Percentiles rank a stretch among this genome's conserved stretches.
Conservation (phyloP, 2,797 vertebrate species). For the Craterocephalus amniculus region DNA sequence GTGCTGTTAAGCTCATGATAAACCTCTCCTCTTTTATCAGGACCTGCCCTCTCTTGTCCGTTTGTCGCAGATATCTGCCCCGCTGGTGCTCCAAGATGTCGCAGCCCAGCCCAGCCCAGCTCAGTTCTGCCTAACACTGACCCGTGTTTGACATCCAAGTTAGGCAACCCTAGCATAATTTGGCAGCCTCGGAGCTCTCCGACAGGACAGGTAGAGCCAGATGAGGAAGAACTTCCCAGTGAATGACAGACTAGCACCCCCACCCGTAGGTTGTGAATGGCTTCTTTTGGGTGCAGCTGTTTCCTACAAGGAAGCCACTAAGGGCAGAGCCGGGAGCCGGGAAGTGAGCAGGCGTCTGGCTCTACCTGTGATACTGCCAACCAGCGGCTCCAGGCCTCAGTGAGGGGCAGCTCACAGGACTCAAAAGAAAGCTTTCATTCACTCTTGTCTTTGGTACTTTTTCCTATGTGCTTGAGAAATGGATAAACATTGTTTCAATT, state of each 20-base stretch:
- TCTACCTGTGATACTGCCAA: slow-evolving; percentile 76
- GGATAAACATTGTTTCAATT: slow-evolving; percentile 59
- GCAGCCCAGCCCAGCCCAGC: slow-evolving; percentile 30
- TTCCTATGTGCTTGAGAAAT: slow-evolving; percentile 74
- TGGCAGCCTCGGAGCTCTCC: slow-evolving; percentile 34
- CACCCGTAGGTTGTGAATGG: slow-evolving; percentile 67
- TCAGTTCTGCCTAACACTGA: slow-evolving; percentile 33
- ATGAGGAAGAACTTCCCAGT: slow-evolving; percentile 42
- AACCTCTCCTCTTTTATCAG: slow-evolving; percentile 77
- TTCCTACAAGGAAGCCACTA: slow-evolving; percentile 65
- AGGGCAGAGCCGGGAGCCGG: slow-evolving; percentile 52
- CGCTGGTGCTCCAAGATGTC: slow-evolving; percentile 32
- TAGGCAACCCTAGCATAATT: slow-evolving; percentile 23
- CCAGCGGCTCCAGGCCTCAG: slow-evolving; percentile 49
- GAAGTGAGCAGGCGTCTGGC: slow-evolving; percentile 67
- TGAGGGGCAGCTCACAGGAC: slow-evolving; percentile 55
- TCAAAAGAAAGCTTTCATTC: slow-evolving; percentile 73
- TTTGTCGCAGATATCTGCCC: slow-evolving; percentile 73
- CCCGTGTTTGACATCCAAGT: slow-evolving; percentile 51
- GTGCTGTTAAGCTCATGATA: slow-evolving; percentile 76
- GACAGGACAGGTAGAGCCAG: slow-evolving; percentile 71
- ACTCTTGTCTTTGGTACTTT: slow-evolving; percentile 79
- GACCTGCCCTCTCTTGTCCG: slow-evolving; percentile 70
- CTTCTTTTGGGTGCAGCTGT: slow-evolving; percentile 76
- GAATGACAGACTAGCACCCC: slow-evolving; percentile 56